These are phyloP conservation scores for Sphaeridia pumilis DNA, from an alignment of 2,888 invertebrate genomes.

Conservation along the genomic window DNA sequence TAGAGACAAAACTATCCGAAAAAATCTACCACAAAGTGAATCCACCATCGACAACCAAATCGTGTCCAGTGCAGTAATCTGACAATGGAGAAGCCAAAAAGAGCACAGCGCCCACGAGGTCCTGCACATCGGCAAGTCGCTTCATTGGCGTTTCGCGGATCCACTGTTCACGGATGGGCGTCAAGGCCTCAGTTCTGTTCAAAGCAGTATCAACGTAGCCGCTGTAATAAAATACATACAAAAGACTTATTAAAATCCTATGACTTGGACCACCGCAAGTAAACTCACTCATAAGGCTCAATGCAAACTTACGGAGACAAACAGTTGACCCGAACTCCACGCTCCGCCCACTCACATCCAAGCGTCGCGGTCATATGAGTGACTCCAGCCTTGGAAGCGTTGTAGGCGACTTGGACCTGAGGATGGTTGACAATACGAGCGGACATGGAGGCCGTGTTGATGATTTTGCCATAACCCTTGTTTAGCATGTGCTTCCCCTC, in stretches of 20 bases:
- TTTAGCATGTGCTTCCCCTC: constrained; percentile 35
- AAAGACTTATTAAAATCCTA: no score
- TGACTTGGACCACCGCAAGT: no score
- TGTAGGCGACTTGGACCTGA: constrained; percentile 33
- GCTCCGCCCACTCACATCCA: constrained; percentile 31
- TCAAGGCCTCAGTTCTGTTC: constrained; percentile 25
- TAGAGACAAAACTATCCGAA: no score
- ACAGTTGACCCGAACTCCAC: constrained; percentile 33
- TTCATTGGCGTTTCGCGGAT: constrained; percentile 30
- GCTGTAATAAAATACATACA: constrained; percentile 17
- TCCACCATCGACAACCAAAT: constrained; percentile 34
- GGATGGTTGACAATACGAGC: constrained; percentile 32
- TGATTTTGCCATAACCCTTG: constrained; percentile 33
- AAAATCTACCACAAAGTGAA: constrained; percentile 24
- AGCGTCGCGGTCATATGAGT: constrained; percentile 33
- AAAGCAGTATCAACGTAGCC: constrained; percentile 34
- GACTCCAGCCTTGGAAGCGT: constrained; percentile 28
- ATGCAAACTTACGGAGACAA: constrained; percentile 33
- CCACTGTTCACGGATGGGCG: constrained; percentile 29
- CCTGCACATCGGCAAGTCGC: constrained; percentile 29
- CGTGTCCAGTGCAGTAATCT: constrained; percentile 30
- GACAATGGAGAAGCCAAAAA: constrained; percentile 32
- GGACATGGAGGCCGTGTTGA: constrained; percentile 35
- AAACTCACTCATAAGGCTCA: not conserved
- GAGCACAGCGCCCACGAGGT: constrained; percentile 30